Conservation (phyloP, 1,140 invertebrate genomes). For the Drosophila micromelanica region DNA sequence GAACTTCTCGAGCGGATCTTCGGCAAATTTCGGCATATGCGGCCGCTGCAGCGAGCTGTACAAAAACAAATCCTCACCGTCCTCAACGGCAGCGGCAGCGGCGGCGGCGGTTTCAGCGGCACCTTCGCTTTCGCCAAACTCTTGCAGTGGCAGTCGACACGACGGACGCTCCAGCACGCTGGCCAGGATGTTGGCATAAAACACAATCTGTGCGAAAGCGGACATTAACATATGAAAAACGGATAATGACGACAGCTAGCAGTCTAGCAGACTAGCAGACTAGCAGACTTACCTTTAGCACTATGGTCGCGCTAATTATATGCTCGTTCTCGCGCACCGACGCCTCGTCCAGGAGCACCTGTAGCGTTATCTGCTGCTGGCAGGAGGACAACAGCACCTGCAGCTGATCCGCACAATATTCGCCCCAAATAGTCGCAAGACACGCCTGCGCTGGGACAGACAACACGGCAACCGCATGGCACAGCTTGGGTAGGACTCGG, state of each 20-base stretch:
- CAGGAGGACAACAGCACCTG: conserved; percentile 91
- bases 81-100: conserved; percentile 48
- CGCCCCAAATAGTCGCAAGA: conserved; percentile 91
- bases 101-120: conserved; percentile 44
- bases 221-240: neutral
- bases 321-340: conserved; percentile 93
- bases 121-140: conserved; percentile 18
- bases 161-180: conserved; percentile 89
- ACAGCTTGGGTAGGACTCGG: conserved; percentile 91
- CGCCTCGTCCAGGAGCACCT: conserved; percentile 91
- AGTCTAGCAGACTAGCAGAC: too few species aligned
- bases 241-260: neutral
- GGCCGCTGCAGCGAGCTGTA: conserved; percentile 60
- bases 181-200: conserved; percentile 94
- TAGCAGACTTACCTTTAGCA: conserved; percentile 88
- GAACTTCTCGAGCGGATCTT: conserved; percentile 86
- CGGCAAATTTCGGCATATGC: conserved; percentile 85
- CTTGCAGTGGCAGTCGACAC: conserved; percentile 39
- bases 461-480: conserved; percentile 90
- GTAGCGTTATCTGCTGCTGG: conserved; percentile 94
- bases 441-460: conserved; percentile 91
- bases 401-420: conserved; percentile 89
- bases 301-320: conserved; percentile 92
- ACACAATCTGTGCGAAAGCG: conserved; percentile 88
- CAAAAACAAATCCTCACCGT: conserved; percentile 69